Evolutionary conservation across 1,140 invertebrate species (phyloP), one percentile per base, ranked within the genome.

Genomic region (Cotesia typhae): DNA sequence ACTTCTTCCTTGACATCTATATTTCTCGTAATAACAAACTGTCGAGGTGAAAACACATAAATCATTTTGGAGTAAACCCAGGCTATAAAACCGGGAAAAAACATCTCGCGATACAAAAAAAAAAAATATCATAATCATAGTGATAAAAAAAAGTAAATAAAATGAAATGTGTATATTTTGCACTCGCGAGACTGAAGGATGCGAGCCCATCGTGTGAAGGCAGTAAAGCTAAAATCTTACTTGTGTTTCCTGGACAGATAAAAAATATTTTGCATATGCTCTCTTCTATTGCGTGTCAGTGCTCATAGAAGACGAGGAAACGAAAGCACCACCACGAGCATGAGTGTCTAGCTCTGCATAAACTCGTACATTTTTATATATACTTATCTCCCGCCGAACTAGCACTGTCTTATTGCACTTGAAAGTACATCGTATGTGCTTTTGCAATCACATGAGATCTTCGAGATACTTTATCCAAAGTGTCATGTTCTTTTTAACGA

Each of bases 141-240:
- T 20, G 0, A n/a, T 28, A 61, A 61, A 71, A 47, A 47, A 47
- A 47, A 41, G 4, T 7, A 41, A 55, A 57, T 12, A 57, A 14
- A 80, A 79, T 77, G 79, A 79, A 74, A 78, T 75, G 72, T 75
- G 76, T 74, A 79, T 80, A 80, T 74, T 78, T 80, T 79, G 79
- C 73, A 41, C 73, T 76, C 67, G 14, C 60, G 64, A 57, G 74
- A 77, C 78, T 76, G 79, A 69, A 73, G 66, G 68, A 69, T 73
- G 77, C 74, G 71, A 80, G 79, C 77, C 73, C 76, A 75, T 68
- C 35, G 14, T 66, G 17, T 70, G 6, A 69, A 38, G 67, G 75
- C 75, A 76, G 72, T 81, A 81, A 81, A 81, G 73, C 74, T 55
- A 3, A 20, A 52, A 36, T 9, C 35, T 20, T 65, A 52, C 20